These are phyloP conservation scores for Alethe diademata DNA, from an alignment of 2,113 vertebrate species.

Conservation along the genomic window DNA sequence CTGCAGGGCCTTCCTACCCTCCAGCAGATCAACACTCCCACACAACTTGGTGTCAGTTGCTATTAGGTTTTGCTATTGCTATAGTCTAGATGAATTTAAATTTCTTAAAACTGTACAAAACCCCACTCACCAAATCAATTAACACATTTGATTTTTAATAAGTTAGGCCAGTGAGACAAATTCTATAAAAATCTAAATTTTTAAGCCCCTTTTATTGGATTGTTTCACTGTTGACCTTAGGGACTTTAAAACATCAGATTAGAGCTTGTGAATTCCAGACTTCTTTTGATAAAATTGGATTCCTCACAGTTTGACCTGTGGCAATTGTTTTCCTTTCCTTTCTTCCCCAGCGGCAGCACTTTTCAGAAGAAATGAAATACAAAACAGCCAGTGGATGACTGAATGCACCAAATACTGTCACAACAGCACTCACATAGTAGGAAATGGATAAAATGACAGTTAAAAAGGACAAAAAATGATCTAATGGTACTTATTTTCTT, in stretches of 20 bases:
- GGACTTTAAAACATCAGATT: conserved; percentile 24
- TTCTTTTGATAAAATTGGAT: conserved; percentile 51
- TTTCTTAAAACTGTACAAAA: not conserved
- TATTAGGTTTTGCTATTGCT: not conserved
- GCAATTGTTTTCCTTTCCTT: conserved; percentile 43
- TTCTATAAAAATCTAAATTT: conserved; percentile 21
- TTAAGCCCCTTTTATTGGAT: conserved; percentile 1
- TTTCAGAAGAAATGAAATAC: conserved; percentile 29
- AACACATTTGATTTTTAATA: not conserved
- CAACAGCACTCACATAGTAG: not conserved
- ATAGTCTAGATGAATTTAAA: not conserved
- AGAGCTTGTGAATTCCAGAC: conserved; percentile 42
- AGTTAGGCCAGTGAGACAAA: not conserved
- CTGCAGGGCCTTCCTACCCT: too few species aligned
- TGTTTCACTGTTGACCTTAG: conserved; percentile 20
- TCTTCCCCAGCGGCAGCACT: conserved; percentile 1
- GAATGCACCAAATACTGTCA: conserved; percentile 2
- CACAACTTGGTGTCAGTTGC: rapidly evolving
- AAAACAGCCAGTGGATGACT: conserved; percentile 7
- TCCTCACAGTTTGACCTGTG: conserved; percentile 39
- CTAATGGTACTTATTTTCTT: conserved; percentile 21
- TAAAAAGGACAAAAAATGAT: conserved; percentile 16
- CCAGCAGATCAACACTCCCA: not conserved
- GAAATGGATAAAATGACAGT: not conserved
- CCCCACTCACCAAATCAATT: not conserved